These are phyloP conservation scores for Drosophila mayri DNA, from an alignment of 1,140 invertebrate species.

Conservation along the genomic window DNA sequence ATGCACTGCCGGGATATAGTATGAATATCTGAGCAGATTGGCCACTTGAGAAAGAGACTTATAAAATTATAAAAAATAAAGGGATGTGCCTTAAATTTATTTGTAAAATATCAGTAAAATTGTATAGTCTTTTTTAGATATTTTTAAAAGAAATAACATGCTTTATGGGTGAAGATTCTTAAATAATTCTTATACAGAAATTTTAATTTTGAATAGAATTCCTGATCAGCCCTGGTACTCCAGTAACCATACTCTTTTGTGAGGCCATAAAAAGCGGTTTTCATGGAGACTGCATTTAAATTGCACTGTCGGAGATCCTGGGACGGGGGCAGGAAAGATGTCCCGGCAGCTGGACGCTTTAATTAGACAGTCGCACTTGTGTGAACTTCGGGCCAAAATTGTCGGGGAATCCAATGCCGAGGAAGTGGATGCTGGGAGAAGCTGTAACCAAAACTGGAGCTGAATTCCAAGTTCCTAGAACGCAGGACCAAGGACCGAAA, in stretches of 20 bases:
- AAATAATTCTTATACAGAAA: not conserved
- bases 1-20: constrained; percentile 18
- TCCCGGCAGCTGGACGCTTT: constrained; percentile 69
- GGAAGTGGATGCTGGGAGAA: constrained; percentile 9
- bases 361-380: constrained; percentile 72
- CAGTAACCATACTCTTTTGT: not conserved
- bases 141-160: not conserved
- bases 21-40: constrained; percentile 37
- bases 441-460: constrained; percentile 15
- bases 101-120: not conserved
- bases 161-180: not conserved
- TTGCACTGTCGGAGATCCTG: constrained; percentile 25
- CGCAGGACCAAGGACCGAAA: not conserved
- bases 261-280: constrained; percentile 13
- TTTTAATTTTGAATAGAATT: not conserved
- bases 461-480: constrained; percentile 1
- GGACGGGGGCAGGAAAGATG: constrained; percentile 46
- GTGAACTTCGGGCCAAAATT: constrained; percentile 56
- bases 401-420: constrained; percentile 12
- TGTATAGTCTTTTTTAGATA: no score
- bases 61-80: not conserved
- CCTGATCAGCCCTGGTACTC: not conserved
- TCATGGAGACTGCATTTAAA: constrained; percentile 31
- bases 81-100: no score
- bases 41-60: constrained; percentile 3